A percentile compares a stretch with the other conserved stretches of the same genome.
Conservation (phyloP, 2,797 vertebrate species). For the Takifugu rubripes region DNA sequence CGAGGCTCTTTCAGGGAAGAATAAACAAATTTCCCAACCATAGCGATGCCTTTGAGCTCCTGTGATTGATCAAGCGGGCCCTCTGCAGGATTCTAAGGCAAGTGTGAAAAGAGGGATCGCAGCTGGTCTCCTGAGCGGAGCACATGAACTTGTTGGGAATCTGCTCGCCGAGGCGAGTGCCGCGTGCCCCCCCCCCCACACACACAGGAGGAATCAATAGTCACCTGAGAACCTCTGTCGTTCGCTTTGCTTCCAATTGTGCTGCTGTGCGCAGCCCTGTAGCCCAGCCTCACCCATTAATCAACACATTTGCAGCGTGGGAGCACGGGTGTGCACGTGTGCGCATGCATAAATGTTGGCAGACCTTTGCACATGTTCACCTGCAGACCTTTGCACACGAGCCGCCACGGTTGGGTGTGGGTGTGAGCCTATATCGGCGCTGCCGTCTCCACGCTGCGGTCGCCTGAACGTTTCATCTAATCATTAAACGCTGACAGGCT, state of each 20-base stretch:
- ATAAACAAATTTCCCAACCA: too few species aligned
- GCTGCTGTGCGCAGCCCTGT: constrained; percentile 33
- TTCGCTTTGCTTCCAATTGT: constrained; percentile 50
- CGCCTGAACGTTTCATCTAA: constrained; percentile 68
- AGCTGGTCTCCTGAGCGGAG: constrained; percentile 13
- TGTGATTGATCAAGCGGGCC: constrained; percentile 40
- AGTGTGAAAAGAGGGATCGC: constrained; percentile 33
- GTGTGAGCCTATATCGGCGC: constrained; percentile 47
- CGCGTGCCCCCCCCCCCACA: constrained; percentile 38
- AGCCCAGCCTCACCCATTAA: constrained; percentile 49
- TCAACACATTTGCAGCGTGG: constrained; percentile 34
- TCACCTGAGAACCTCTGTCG: constrained; percentile 36
- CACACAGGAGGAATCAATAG: constrained; percentile 58
- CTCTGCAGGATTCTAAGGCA: constrained; percentile 22
- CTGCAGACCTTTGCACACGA: not conserved
- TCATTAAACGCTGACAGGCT: constrained; percentile 72
- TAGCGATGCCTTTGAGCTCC: constrained; percentile 1
- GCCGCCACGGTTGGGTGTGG: constrained; percentile 36
- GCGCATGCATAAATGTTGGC: constrained; percentile 39
- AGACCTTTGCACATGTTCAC: constrained; percentile 2
- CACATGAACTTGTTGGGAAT: constrained; percentile 48
- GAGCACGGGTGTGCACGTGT: constrained; percentile 14
- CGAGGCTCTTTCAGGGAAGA: too few species aligned
- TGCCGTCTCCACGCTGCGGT: constrained; percentile 42
- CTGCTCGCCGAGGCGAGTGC: constrained; percentile 41